Conservation (phyloP, 2,113 vertebrate genomes). For the Psittacula cyanocephala region DNA sequence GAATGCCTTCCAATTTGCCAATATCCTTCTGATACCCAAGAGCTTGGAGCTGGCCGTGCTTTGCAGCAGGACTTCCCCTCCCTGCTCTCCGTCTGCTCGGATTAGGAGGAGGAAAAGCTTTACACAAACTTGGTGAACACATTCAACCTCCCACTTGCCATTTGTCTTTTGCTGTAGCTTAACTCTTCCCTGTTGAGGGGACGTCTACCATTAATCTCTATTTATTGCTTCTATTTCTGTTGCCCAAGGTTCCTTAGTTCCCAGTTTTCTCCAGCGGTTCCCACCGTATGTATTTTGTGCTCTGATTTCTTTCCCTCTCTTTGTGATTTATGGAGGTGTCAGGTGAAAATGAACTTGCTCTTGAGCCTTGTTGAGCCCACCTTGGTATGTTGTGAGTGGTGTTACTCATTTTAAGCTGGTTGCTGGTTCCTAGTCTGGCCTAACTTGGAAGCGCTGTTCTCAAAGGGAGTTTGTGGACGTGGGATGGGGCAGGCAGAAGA, state of each 20-base stretch:
- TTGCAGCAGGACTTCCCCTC: neutral
- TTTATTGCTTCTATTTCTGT: neutral
- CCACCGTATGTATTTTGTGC: accelerated
- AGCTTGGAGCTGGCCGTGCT: neutral
- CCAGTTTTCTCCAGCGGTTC: neutral
- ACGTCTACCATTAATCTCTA: neutral
- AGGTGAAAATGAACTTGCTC: neutral
- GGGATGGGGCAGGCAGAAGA: neutral
- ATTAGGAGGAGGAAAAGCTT: neutral
- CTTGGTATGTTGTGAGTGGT: neutral
- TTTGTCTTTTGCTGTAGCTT: neutral
- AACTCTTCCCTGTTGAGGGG: too few relatives aligned
- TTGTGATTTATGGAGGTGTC: neutral
- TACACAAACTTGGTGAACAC: accelerated
- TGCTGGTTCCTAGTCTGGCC: neutral
- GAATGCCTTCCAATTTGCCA: neutral
- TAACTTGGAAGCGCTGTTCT: neutral
- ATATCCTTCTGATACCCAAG: neutral
- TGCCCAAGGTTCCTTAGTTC: neutral
- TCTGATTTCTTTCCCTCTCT: neutral
- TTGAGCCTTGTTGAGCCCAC: neutral
- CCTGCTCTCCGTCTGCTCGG: neutral
- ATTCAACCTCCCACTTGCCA: neutral
- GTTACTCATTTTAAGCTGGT: neutral
- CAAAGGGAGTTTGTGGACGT: neutral